Evolutionary conservation across 2,888 invertebrate genomes (phyloP), one percentile per base, ranked within the genome.

Genomic region (Metalampra italica): DNA sequence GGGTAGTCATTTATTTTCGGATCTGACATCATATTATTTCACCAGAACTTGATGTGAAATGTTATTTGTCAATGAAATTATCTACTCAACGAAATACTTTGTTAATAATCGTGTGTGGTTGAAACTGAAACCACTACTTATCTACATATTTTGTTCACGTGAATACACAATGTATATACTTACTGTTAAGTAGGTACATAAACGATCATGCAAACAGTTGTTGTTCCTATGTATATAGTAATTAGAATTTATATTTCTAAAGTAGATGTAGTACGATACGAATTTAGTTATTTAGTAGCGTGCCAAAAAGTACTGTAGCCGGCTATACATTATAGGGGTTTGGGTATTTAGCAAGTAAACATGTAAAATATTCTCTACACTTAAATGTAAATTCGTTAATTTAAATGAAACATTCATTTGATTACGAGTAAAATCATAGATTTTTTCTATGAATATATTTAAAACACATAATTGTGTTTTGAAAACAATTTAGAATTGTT

Each of bases 171-270:
- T 51, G 38, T 46, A 44, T 41, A 46, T 12, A 51, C 29, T 44
- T 47, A 51, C 29, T 44, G 29, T 50, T 40, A 29, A 32, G 42
- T 40, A 29, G 22, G 42, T 48, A 51, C 39, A 51, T 48, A 57
- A 58, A 55, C 58, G 55, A 55, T 55, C 49, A 56, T 56, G 51
- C 56, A 64, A 61, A 62, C 57, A 56, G 60, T 62, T 59, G 61
- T 78, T 75, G 84, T 84, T 84, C 85, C 83, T 84, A 83, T 78
- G 76, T 81, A 79, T 63, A 79, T 77, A 75, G 56, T 62, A 58
- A 47, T 65, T 62, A 67, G 66, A 59, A 65, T 57, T 59, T 64
- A 58, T 48, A 52, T 48, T 47, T 49, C 49, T 49, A 45, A 43
- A 46, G 51, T 58, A 64, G 57, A 11, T 32, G 51, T 68, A 69